These are phyloP conservation scores for Iguana delicatissima DNA, from an alignment of 2,797 vertebrate species.

Conservation along the genomic window DNA sequence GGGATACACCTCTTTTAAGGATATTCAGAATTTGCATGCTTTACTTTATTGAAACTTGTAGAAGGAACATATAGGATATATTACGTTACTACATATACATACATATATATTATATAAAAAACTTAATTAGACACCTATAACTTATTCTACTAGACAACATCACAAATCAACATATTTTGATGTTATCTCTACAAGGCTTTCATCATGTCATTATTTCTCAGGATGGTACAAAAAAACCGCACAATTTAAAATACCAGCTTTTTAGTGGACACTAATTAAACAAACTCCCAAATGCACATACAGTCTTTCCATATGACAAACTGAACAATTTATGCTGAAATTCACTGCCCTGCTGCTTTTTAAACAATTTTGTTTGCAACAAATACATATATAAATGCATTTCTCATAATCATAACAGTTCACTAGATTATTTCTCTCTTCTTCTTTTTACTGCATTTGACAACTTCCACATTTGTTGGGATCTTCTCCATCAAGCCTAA, in stretches of 20 bases:
- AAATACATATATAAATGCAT: not conserved
- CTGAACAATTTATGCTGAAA: not conserved
- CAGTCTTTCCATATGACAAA: slow-evolving; percentile 29
- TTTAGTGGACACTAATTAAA: slow-evolving; percentile 28
- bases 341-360: slow-evolving; percentile 35
- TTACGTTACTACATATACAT: slow-evolving; percentile 14
- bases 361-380: slow-evolving; percentile 48
- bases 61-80: not conserved
- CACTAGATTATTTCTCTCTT: not conserved
- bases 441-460: slow-evolving; percentile 85
- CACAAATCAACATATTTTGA: slow-evolving; percentile 34
- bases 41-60: slow-evolving; percentile 19
- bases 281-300: slow-evolving; percentile 27
- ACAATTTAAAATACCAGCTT: slow-evolving; percentile 22
- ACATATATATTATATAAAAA: not conserved
- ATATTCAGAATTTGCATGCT: slow-evolving; percentile 24
- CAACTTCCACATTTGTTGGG: slow-evolving; percentile 88
- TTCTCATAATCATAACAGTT: not conserved
- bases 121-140: slow-evolving; percentile 32
- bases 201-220: slow-evolving; percentile 43
- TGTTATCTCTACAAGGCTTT: slow-evolving; percentile 21
- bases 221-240: slow-evolving; percentile 29
- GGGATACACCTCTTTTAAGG: slow-evolving; percentile 5
- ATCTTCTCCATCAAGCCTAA: slow-evolving; percentile 88
- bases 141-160: slow-evolving; percentile 45